Percentiles rank a stretch among this genome's conserved stretches.
phyloP scores from a whole-genome alignment of 2,888 invertebrate genomes.

The Drosophila ustulata region DNA sequence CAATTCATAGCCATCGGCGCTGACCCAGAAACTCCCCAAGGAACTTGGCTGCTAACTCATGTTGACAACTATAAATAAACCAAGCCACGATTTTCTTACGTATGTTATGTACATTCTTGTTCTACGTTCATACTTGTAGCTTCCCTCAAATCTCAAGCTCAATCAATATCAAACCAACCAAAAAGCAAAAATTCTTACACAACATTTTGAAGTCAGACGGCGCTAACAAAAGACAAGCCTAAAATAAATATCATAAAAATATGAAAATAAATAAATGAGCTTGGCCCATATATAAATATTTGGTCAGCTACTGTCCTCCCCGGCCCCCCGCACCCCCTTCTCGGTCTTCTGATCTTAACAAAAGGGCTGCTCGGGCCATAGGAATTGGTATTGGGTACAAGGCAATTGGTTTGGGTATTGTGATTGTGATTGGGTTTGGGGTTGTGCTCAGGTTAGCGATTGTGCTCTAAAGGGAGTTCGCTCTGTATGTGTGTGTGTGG shows the following conservation, averaged over 20 bases:
- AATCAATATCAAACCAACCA: slow-evolving; percentile 18
- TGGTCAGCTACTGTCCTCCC: slow-evolving; percentile 67
- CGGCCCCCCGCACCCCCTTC: slow-evolving; percentile 28
- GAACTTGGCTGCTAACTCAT: slow-evolving; percentile 58
- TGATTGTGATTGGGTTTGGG: slow-evolving; percentile 2
- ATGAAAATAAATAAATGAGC: slow-evolving; percentile 74
- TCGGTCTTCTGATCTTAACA: slow-evolving; percentile 47
- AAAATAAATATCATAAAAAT: slow-evolving; percentile 74
- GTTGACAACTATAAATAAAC: slow-evolving; percentile 66
- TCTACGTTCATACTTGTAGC: slow-evolving; percentile 43
- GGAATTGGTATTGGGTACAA: not conserved
- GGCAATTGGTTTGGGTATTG: slow-evolving; percentile 13
- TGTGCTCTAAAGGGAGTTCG: slow-evolving; percentile 44
- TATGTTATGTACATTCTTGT: slow-evolving; percentile 1
- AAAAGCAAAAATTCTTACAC: slow-evolving; percentile 18
- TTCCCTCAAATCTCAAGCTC: slow-evolving; percentile 25
- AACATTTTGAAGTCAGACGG: slow-evolving; percentile 15
- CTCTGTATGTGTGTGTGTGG: slow-evolving; percentile 21
- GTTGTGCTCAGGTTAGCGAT: slow-evolving; percentile 10
- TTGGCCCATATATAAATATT: slow-evolving; percentile 64
- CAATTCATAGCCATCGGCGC: slow-evolving; percentile 64
- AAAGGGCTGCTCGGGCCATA: slow-evolving; percentile 50
- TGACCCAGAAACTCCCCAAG: slow-evolving; percentile 67
- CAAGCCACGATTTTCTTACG: slow-evolving; percentile 23
- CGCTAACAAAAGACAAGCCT: slow-evolving; percentile 48